phyloP scores from a whole-genome alignment of 2,113 vertebrate species.

The Larimichthys polyactis region DNA sequence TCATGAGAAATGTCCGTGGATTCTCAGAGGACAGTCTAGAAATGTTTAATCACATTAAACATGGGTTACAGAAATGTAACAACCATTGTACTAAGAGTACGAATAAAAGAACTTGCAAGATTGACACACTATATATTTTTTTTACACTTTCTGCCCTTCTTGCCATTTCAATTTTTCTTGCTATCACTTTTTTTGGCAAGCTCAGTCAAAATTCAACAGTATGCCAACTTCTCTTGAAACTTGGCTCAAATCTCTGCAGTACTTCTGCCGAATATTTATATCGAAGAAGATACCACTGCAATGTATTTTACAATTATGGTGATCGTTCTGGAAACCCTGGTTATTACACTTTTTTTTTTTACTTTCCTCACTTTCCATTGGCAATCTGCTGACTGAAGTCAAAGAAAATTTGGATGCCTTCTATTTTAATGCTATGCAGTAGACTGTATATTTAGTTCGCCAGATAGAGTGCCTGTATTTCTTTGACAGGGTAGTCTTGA shows the following conservation, averaged over 20 bases:
- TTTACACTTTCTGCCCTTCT: slow-evolving; percentile 28
- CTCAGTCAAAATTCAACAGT: slow-evolving; percentile 19
- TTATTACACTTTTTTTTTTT: background rate
- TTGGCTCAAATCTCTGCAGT: slow-evolving; percentile 16
- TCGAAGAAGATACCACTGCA: background rate
- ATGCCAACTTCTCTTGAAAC: slow-evolving; percentile 31
- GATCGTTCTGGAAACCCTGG: background rate
- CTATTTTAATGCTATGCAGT: background rate
- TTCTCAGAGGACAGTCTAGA: slow-evolving; percentile 17
- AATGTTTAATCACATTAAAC: slow-evolving; percentile 32
- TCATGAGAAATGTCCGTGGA: slow-evolving; percentile 40
- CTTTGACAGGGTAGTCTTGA: slow-evolving; percentile 25
- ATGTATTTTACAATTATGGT: background rate
- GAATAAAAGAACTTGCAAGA: slow-evolving; percentile 10
- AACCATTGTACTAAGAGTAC: background rate
- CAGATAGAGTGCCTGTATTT: background rate
- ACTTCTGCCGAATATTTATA: background rate
- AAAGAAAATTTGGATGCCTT: slow-evolving; percentile 15
- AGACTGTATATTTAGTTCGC: too few relatives aligned
- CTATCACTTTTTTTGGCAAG: slow-evolving; percentile 36
- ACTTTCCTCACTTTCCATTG: background rate
- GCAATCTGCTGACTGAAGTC: background rate
- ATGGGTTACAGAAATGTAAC: slow-evolving; percentile 5
- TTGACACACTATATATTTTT: slow-evolving; percentile 1
- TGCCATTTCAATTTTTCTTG: slow-evolving; percentile 26